Percentiles rank a stretch among this genome's conserved stretches.
phyloP scores from a whole-genome alignment of 2,797 vertebrate species.

The Psittacula derbiana region DNA sequence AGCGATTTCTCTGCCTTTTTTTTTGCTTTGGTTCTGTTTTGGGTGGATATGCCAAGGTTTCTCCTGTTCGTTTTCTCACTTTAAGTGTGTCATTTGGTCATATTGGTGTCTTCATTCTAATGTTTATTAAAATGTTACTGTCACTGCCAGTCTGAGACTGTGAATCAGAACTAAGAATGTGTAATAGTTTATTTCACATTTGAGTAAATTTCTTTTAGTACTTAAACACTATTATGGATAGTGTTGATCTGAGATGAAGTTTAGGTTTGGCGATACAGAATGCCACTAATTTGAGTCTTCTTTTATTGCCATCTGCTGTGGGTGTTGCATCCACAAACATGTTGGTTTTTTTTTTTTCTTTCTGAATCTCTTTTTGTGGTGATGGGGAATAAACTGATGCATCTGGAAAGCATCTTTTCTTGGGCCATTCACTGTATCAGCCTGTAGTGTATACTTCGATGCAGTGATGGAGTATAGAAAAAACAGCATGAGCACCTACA shows the following conservation, averaged over 20 bases:
- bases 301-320: constrained; percentile 55
- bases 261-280: constrained; percentile 52
- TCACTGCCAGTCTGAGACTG: constrained; percentile 63
- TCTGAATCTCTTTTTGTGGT: neutral
- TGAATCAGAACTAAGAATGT: constrained; percentile 66
- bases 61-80: constrained; percentile 65
- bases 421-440: neutral
- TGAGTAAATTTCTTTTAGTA: constrained; percentile 59
- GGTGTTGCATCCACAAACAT: constrained; percentile 30
- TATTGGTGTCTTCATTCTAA: constrained; percentile 66
- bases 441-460: neutral
- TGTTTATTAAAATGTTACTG: constrained; percentile 70
- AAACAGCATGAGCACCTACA: neutral
- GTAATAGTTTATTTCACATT: constrained; percentile 71
- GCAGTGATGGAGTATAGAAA: neutral
- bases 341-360: neutral
- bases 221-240: constrained; percentile 54
- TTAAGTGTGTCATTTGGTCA: constrained; percentile 66
- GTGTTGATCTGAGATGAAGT: constrained; percentile 61
- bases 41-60: constrained; percentile 57
- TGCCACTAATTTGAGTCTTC: constrained; percentile 56
- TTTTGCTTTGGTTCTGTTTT: constrained; percentile 62
- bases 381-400: neutral
- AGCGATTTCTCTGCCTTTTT: constrained; percentile 50
- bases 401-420: constrained; percentile 39